These are phyloP conservation scores for Pseudobourletiella spinata DNA, from an alignment of 1,140 invertebrate species.

Conservation along the genomic window DNA sequence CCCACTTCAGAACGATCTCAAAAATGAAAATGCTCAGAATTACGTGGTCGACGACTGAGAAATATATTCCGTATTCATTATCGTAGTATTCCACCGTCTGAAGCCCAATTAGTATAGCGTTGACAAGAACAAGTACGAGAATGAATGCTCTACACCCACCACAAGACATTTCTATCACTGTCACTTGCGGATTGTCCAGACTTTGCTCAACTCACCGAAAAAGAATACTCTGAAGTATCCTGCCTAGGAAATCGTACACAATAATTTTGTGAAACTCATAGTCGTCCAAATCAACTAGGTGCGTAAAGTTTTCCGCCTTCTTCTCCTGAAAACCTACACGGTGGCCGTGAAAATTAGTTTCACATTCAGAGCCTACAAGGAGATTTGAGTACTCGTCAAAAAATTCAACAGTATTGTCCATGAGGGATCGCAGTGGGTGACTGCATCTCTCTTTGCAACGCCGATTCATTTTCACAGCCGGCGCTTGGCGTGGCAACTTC, in stretches of 20 bases:
- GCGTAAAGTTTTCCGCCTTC: slow-evolving; percentile 19
- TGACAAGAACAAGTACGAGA: slow-evolving; percentile 30
- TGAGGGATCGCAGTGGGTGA: not conserved
- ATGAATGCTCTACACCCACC: slow-evolving; percentile 21
- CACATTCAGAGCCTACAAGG: slow-evolving; percentile 15
- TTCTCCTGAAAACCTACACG: not conserved
- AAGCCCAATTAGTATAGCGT: slow-evolving; percentile 34
- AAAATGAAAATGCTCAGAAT: slow-evolving; percentile 36
- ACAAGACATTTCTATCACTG: too few species aligned
- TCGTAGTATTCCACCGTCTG: slow-evolving; percentile 13
- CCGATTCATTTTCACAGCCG: too few species aligned
- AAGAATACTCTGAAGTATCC: slow-evolving; percentile 26
- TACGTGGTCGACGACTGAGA: slow-evolving; percentile 30
- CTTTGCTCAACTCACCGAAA: slow-evolving; percentile 20
- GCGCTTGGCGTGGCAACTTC: too few species aligned
- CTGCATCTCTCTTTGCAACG: not conserved
- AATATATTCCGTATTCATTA: not conserved
- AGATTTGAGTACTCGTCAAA: slow-evolving; percentile 21
- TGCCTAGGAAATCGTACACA: slow-evolving; percentile 25
- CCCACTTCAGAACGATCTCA: slow-evolving; percentile 39
- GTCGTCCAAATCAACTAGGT: slow-evolving; percentile 29
- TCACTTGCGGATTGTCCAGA: too few species aligned
- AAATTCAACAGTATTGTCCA: slow-evolving; percentile 13
- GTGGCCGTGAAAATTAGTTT: slow-evolving; percentile 1
- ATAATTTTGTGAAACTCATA: slow-evolving; percentile 32